Percentiles rank a stretch among this genome's conserved stretches.
These are phyloP conservation scores for Maccullochella peelii DNA, from an alignment of 2,113 vertebrate species.

Conservation along the genomic window DNA sequence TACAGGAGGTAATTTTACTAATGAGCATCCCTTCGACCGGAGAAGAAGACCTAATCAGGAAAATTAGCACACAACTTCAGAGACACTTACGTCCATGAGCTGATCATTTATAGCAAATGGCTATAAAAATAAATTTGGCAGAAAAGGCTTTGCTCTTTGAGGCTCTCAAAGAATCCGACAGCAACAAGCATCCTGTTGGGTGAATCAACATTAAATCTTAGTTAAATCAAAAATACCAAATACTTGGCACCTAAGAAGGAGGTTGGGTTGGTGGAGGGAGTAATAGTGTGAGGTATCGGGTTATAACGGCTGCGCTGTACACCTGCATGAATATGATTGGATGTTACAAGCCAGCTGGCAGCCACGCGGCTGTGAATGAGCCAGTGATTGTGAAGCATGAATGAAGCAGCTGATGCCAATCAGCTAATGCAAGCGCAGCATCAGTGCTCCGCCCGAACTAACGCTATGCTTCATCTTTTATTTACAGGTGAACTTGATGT, in stretches of 20 bases:
- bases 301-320: background rate
- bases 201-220: background rate
- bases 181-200: background rate
- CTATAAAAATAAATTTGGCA: background rate
- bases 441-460: background rate
- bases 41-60: background rate
- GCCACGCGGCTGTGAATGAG: conserved; percentile 10
- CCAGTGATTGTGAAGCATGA: conserved; percentile 4
- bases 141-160: background rate
- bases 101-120: background rate
- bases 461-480: background rate
- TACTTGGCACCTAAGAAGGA: background rate
- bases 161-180: background rate
- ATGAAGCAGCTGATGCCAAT: background rate
- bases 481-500: background rate
- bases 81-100: background rate
- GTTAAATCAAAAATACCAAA: no score
- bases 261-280: background rate
- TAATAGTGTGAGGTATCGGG: background rate
- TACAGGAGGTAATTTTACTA: background rate
- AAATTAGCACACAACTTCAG: background rate
- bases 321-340: conserved; percentile 5
- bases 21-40: background rate
- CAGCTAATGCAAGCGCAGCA: background rate
- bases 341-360: conserved; percentile 2